These are phyloP conservation scores for Mimumesa dahlbomi DNA, from an alignment of 2,888 invertebrate species.

Conservation along the genomic window DNA sequence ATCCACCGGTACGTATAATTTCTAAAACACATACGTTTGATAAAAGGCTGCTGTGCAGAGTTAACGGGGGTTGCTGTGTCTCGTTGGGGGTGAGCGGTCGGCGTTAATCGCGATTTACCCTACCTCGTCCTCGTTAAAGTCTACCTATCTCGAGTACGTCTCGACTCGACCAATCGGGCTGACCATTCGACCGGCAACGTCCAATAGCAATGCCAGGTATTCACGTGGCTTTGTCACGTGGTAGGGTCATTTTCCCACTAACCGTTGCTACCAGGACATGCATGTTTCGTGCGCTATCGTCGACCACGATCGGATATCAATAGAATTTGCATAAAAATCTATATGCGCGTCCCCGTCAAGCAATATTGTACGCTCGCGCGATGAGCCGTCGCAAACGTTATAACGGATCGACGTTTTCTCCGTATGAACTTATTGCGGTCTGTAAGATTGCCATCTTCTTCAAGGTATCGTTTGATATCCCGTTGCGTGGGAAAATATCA, in stretches of 20 bases:
- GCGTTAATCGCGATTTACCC: constrained; percentile 64
- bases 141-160: constrained; percentile 15
- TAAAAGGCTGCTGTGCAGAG: constrained; percentile 54
- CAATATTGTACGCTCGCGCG: constrained; percentile 48
- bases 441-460: not conserved
- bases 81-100: constrained; percentile 42
- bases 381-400: constrained; percentile 54
- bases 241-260: constrained; percentile 60
- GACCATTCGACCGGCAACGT: constrained; percentile 51
- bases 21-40: constrained; percentile 67
- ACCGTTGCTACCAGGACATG: constrained; percentile 65
- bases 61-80: constrained; percentile 44
- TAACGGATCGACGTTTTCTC: constrained; percentile 37
- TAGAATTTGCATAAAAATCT: constrained; percentile 80
- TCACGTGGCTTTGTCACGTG: constrained; percentile 35
- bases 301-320: constrained; percentile 77
- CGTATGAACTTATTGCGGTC: not conserved
- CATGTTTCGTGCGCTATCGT: constrained; percentile 72
- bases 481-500: no score
- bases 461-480: not conserved
- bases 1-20: constrained; percentile 59
- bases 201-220: constrained; percentile 37
- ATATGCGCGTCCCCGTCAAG: constrained; percentile 68
- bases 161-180: constrained; percentile 51
- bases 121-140: constrained; percentile 48